Percentiles rank a stretch among this genome's conserved stretches.
These are phyloP conservation scores for Papilio dardanus DNA, from an alignment of 1,140 invertebrate genomes.

Conservation along the genomic window DNA sequence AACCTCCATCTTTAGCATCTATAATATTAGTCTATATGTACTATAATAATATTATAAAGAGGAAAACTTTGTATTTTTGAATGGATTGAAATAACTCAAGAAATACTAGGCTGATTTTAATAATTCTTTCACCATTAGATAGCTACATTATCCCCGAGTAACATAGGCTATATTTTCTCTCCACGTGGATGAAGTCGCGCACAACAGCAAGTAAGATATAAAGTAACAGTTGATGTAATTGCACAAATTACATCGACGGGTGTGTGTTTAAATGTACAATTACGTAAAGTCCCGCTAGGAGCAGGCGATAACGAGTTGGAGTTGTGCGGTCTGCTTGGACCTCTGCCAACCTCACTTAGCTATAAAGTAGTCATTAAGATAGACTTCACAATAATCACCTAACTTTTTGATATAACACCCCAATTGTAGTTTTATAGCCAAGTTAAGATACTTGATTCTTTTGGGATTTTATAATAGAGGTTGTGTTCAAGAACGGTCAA, in stretches of 20 bases:
- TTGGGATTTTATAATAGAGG: conserved; percentile 4
- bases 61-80: too few relatives aligned
- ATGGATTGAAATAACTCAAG: too few relatives aligned
- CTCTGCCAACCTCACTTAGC: conserved; percentile 50
- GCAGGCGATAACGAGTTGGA: conserved; percentile 56
- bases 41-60: too few relatives aligned
- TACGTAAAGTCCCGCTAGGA: conserved; percentile 31
- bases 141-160: too few relatives aligned
- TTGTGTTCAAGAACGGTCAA: too few relatives aligned
- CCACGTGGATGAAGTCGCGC: too few relatives aligned
- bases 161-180: too few relatives aligned
- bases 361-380: conserved; percentile 28
- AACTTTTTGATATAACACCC: conserved; percentile 16
- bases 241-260: neutral
- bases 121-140: too few relatives aligned
- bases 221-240: conserved; percentile 16
- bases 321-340: conserved; percentile 70
- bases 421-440: neutral
- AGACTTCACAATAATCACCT: conserved; percentile 27
- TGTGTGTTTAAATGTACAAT: conserved; percentile 24
- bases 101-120: too few relatives aligned
- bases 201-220: too few relatives aligned
- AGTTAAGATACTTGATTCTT: neutral
- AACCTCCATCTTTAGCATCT: too few relatives aligned
- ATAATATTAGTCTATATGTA: too few relatives aligned